Conservation (phyloP, 2,113 vertebrate species). For the Leptobrachium leishanense region DNA sequence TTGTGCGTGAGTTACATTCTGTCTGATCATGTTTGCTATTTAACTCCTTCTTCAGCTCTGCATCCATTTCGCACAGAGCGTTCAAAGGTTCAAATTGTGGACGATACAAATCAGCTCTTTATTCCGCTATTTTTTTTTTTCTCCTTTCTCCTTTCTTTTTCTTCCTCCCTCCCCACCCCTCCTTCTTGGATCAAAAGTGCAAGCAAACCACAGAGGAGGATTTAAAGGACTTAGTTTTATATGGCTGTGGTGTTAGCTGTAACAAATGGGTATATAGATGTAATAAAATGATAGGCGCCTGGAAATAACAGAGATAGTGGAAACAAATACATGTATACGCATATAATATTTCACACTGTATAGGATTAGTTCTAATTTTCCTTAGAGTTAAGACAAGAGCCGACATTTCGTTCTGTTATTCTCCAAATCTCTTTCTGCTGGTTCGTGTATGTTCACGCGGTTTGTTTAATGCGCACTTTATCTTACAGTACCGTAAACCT, state of each 20-base stretch:
- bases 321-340: constrained; percentile 1
- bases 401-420: too few species aligned
- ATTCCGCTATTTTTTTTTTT: not conserved
- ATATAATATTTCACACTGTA: constrained; percentile 6
- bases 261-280: constrained; percentile 1
- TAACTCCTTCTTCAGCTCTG: constrained; percentile 35
- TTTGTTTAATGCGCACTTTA: too few species aligned
- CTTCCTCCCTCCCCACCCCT: not conserved
- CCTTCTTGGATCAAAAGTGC: constrained; percentile 3
- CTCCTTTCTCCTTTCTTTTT: not conserved
- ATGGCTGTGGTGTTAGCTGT: not conserved
- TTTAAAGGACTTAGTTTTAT: constrained; percentile 14
- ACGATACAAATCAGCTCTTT: not conserved
- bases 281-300: constrained; percentile 17
- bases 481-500: too few species aligned
- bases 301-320: not conserved
- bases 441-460: too few species aligned
- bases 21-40: constrained; percentile 39
- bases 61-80: constrained; percentile 12
- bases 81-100: constrained; percentile 27
- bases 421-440: too few species aligned
- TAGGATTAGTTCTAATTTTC: not conserved
- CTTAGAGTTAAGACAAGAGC: not conserved
- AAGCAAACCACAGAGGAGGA: constrained; percentile 4
- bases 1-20: constrained; percentile 34